phyloP scores from a whole-genome alignment of 2,797 vertebrate genomes.

The Anguilla marmorata region DNA sequence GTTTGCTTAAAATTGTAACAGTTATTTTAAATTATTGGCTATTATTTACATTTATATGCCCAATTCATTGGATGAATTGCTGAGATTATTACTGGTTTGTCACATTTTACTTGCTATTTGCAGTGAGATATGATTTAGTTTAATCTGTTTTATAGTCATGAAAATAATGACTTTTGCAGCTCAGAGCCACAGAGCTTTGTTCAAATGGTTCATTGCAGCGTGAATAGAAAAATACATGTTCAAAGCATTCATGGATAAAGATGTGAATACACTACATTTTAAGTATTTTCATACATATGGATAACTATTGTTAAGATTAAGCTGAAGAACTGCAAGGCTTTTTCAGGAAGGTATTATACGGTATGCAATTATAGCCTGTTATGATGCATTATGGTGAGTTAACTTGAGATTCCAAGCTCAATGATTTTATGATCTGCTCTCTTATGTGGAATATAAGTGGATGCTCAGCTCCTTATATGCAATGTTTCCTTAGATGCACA shows the following conservation, averaged over 20 bases:
- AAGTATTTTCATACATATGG: background rate
- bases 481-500: background rate
- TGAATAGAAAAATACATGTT: background rate
- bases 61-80: background rate
- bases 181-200: background rate
- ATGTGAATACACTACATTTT: background rate
- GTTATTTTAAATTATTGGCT: background rate
- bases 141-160: background rate
- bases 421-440: background rate
- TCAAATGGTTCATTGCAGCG: background rate
- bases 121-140: background rate
- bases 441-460: background rate
- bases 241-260: background rate
- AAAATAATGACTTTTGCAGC: conserved; percentile 1
- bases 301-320: background rate
- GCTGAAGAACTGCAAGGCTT: background rate
- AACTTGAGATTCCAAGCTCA: background rate
- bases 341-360: background rate
- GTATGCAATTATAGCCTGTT: background rate
- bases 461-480: background rate
- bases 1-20: background rate
- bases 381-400: background rate
- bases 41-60: background rate
- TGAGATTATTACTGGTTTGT: background rate
- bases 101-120: background rate